A percentile compares a stretch with the other conserved stretches of the same genome.
phyloP scores from a whole-genome alignment of 2,797 vertebrate species.

The Pseudochromis fuscus region DNA sequence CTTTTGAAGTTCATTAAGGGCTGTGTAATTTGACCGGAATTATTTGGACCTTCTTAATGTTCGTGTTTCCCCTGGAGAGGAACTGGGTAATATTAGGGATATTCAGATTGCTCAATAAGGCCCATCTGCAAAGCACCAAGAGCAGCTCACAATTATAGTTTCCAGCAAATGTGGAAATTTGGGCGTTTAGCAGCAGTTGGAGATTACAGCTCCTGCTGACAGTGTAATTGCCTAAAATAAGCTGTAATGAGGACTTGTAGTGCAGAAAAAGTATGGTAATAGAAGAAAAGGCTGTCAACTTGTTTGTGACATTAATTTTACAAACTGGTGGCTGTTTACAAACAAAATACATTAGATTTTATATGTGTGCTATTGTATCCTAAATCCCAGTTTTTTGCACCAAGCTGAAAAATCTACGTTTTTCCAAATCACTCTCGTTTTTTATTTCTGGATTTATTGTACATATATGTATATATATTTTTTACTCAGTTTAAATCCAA shows the following conservation, averaged over 20 bases:
- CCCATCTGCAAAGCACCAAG: slow-evolving; percentile 76
- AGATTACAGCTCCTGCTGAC: slow-evolving; percentile 82
- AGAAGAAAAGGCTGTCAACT: slow-evolving; percentile 64
- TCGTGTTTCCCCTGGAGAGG: slow-evolving; percentile 71
- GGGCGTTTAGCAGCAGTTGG: slow-evolving; percentile 76
- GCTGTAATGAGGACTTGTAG: slow-evolving; percentile 79
- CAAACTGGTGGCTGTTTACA: slow-evolving; percentile 47
- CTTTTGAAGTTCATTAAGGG: slow-evolving; percentile 82
- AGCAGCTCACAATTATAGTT: slow-evolving; percentile 78
- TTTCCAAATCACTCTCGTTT: slow-evolving; percentile 3
- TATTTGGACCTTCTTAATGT: slow-evolving; percentile 77
- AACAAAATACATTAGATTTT: slow-evolving; percentile 48
- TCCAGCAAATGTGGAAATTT: slow-evolving; percentile 82
- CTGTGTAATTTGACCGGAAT: slow-evolving; percentile 78
- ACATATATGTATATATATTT: slow-evolving; percentile 1
- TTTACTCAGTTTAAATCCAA: not conserved
- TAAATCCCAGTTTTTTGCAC: slow-evolving; percentile 18
- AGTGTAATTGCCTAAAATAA: slow-evolving; percentile 80
- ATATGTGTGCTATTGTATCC: slow-evolving; percentile 24
- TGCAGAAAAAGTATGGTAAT: slow-evolving; percentile 67
- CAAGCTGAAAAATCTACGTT: slow-evolving; percentile 3
- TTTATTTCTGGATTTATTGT: slow-evolving; percentile 18
- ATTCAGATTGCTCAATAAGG: slow-evolving; percentile 75
- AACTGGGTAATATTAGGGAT: slow-evolving; percentile 79
- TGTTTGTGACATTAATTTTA: slow-evolving; percentile 65